phyloP scores from a whole-genome alignment of 2,113 vertebrate genomes.

The Carollia perspicillata region DNA sequence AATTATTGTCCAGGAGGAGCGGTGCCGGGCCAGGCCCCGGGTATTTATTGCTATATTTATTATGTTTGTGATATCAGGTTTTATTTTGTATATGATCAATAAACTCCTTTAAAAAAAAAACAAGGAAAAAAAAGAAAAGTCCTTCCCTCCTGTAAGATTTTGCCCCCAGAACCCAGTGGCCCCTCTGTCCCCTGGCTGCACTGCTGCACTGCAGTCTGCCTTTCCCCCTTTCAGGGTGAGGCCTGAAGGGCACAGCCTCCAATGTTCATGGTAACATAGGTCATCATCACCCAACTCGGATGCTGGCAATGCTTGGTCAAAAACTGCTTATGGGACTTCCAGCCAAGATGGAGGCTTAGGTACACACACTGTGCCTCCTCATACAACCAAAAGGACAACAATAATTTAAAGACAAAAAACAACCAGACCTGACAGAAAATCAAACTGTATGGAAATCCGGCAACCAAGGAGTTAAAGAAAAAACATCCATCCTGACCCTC shows the following conservation, averaged over 20 bases:
- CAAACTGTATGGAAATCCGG: too few species aligned
- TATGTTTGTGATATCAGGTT: constrained; percentile 96
- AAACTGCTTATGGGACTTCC: not conserved
- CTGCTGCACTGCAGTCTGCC: not conserved
- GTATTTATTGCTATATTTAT: constrained; percentile 92
- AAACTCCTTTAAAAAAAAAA: constrained; percentile 93
- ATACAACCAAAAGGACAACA: too few species aligned
- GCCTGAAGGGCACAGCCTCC: not conserved
- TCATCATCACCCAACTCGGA: not conserved
- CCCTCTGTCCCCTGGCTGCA: not conserved
- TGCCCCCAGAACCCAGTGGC: not conserved
- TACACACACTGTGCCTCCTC: too few species aligned
- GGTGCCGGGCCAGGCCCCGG: constrained; percentile 68
- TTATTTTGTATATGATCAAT: constrained; percentile 99
- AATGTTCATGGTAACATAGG: not conserved
- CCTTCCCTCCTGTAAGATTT: not conserved
- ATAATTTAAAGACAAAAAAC: too few species aligned
- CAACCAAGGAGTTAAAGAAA: too few species aligned
- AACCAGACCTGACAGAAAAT: too few species aligned
- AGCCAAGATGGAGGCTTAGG: too few species aligned
- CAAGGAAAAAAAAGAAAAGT: too few species aligned
- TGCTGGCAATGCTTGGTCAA: not conserved
- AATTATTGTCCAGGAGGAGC: constrained; percentile 90
- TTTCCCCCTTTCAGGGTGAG: not conserved
- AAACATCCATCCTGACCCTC: too few species aligned